Percentiles rank a stretch among this genome's conserved stretches.
These are phyloP conservation scores for Felis catus DNA, from an alignment of 2,113 vertebrate genomes.

Conservation along the genomic window DNA sequence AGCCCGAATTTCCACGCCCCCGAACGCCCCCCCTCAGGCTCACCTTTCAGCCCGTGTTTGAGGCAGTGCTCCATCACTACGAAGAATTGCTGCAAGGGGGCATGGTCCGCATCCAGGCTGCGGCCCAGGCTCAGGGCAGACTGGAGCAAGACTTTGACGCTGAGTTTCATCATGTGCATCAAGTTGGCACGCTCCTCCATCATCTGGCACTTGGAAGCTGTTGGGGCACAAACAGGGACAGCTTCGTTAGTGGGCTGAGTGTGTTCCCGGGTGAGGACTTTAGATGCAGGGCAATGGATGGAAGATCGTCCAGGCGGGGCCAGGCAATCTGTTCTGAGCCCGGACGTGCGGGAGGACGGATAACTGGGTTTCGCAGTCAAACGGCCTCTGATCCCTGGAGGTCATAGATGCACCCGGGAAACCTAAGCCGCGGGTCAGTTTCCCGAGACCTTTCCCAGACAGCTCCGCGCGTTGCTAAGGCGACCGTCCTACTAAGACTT, in stretches of 20 bases:
- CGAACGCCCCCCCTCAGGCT: not conserved
- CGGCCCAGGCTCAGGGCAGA: slow-evolving; percentile 95
- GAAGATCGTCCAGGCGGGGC: too few relatives aligned
- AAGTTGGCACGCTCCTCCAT: slow-evolving; percentile 95
- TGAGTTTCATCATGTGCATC: slow-evolving; percentile 98
- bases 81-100: slow-evolving; percentile 97
- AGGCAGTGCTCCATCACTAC: slow-evolving; percentile 97
- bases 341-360: not conserved
- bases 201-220: slow-evolving; percentile 86
- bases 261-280: not conserved
- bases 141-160: slow-evolving; percentile 96
- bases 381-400: not conserved
- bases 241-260: not conserved
- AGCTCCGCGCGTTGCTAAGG: slow-evolving; percentile 63
- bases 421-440: accelerated
- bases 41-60: slow-evolving; percentile 97
- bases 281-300: too few relatives aligned
- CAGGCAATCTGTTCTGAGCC: not conserved
- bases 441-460: not conserved
- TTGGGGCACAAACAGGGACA: not conserved
- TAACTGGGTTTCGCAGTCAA: not conserved
- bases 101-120: slow-evolving; percentile 94
- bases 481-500: not conserved
- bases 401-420: accelerated
- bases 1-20: not conserved